These are phyloP conservation scores for Drosophila borborema DNA, from an alignment of 2,888 invertebrate species.

Conservation along the genomic window DNA sequence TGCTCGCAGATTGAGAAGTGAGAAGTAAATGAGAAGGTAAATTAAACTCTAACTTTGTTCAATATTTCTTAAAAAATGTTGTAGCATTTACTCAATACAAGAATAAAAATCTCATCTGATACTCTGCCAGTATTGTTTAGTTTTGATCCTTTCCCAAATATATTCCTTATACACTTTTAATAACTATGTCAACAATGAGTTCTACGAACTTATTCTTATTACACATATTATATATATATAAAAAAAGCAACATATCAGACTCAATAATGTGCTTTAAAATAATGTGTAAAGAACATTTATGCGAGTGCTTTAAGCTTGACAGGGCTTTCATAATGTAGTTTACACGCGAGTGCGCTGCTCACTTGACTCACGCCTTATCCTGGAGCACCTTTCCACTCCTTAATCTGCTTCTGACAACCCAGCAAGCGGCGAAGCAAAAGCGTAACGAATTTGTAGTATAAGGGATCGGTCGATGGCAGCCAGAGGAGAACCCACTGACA, in stretches of 20 bases:
- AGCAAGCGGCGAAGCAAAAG: slow-evolving; percentile 57
- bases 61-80: not conserved
- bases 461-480: not conserved
- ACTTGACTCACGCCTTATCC: slow-evolving; percentile 28
- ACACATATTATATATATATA: not conserved
- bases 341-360: slow-evolving; percentile 31
- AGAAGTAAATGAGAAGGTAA: no score
- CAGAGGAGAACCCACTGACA: slow-evolving; percentile 54
- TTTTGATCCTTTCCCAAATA: not conserved
- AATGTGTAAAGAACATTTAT: not conserved
- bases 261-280: not conserved
- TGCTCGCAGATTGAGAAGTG: no score
- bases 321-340: slow-evolving; percentile 19
- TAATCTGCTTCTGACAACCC: slow-evolving; percentile 50
- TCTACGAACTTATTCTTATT: not conserved
- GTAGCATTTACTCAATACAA: no score
- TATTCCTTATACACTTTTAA: not conserved
- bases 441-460: slow-evolving; percentile 52
- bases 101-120: no score
- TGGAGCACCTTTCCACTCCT: slow-evolving; percentile 29
- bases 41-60: not conserved
- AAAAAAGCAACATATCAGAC: not conserved
- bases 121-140: not conserved
- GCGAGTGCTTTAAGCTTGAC: slow-evolving; percentile 27
- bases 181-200: not conserved